A percentile compares a stretch with the other conserved stretches of the same genome.
These are phyloP conservation scores for Bradypodion pumilum DNA, from an alignment of 2,797 vertebrate species.

Conservation along the genomic window DNA sequence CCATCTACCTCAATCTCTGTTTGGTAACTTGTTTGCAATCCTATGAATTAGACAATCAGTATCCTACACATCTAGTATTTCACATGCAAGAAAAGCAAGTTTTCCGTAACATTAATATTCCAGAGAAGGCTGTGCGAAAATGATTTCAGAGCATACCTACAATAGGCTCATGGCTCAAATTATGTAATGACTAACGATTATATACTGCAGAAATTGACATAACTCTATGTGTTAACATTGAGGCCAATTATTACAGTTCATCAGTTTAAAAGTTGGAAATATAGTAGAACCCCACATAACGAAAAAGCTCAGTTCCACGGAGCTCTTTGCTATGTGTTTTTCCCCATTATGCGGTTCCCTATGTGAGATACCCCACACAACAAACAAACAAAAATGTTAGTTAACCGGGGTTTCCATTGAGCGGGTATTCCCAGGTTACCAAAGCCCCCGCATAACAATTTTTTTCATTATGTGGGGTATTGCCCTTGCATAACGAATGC, in stretches of 20 bases:
- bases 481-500: too few species aligned
- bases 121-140: background rate
- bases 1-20: background rate
- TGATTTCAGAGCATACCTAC: background rate
- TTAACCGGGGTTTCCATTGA: too few species aligned
- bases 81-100: background rate
- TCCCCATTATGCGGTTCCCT: too few species aligned
- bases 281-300: too few species aligned
- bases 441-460: too few species aligned
- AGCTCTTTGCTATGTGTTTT: too few species aligned
- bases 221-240: background rate
- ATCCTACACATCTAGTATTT: background rate
- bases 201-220: background rate
- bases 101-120: background rate
- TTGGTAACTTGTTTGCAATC: background rate
- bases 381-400: too few species aligned
- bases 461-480: too few species aligned
- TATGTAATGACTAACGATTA: background rate
- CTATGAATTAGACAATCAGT: background rate
- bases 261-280: too few species aligned
- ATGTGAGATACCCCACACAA: too few species aligned
- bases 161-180: background rate
- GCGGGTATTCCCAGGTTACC: too few species aligned
- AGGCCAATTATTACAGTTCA: background rate
- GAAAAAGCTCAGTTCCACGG: too few species aligned